Percentiles rank a stretch among this genome's conserved stretches.
These are phyloP conservation scores for Mallotus villosus DNA, from an alignment of 2,797 vertebrate genomes.

Conservation along the genomic window DNA sequence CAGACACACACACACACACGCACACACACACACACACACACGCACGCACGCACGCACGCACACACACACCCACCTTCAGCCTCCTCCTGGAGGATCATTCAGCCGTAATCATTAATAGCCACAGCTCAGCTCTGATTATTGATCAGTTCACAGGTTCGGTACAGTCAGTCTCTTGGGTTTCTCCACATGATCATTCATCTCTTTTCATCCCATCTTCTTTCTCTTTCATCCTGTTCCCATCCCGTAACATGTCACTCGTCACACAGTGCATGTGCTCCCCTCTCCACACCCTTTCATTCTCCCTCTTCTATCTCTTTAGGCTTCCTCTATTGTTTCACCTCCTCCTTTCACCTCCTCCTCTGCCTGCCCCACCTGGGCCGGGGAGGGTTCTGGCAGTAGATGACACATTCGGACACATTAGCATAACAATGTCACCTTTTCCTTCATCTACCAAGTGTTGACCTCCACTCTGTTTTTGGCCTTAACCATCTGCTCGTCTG, in stretches of 20 bases:
- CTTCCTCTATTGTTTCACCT: too few relatives aligned
- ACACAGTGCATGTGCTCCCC: too few relatives aligned
- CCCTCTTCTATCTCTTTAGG: too few relatives aligned
- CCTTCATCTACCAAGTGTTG: conserved; percentile 41
- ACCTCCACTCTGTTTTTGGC: conserved; percentile 15
- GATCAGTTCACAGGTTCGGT: background rate
- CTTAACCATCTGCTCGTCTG: conserved; percentile 60
- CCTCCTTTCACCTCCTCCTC: too few relatives aligned
- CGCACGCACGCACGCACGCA: conserved; percentile 25
- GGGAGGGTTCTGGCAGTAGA: background rate
- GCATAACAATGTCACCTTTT: conserved; percentile 72
- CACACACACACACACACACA: conserved; percentile 10
- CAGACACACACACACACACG: conserved; percentile 6
- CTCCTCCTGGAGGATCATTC: background rate
- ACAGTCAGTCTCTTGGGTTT: background rate
- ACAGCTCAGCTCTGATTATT: background rate
- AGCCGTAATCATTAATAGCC: background rate
- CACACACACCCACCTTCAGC: background rate
- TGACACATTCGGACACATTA: conserved; percentile 39
- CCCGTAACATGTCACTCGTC: too few relatives aligned
- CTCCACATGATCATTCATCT: too few relatives aligned
- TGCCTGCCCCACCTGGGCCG: too few relatives aligned
- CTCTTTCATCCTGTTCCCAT: too few relatives aligned
- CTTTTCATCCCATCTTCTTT: too few relatives aligned
- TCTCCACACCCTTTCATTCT: too few relatives aligned